Evolutionary conservation across 2,888 invertebrate genomes (phyloP).

Genomic region (Epirrita christyi): DNA sequence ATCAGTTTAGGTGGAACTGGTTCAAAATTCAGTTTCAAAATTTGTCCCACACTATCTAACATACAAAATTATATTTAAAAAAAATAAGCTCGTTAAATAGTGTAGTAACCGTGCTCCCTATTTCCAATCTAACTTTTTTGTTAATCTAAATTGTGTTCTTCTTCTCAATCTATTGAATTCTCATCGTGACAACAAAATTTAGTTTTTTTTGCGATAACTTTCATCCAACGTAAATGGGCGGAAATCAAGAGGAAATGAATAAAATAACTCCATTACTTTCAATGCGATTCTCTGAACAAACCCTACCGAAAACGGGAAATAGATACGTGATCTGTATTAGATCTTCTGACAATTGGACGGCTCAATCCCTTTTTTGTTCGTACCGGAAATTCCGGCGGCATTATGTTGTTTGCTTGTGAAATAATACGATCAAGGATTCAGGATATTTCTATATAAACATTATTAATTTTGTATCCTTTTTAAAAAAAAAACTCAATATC

Average conservation of each 20-base stretch:
- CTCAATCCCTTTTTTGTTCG: conserved; percentile 11
- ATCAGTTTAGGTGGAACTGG: no score
- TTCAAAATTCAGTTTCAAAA: no score
- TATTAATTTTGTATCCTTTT: no score
- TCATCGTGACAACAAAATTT: neutral
- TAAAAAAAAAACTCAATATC: no score
- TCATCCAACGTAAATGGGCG: conserved; percentile 17
- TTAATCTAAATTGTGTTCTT: no score
- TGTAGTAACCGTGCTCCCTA: no score
- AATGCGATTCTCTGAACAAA: conserved; percentile 34
- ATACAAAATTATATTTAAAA: no score
- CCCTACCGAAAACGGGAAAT: conserved; percentile 34
- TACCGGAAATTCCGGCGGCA: neutral
- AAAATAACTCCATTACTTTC: conserved; percentile 38
- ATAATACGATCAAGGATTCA: neutral
- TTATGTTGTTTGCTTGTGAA: conserved; percentile 1
- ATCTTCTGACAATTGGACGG: conserved; percentile 30
- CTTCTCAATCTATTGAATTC: conserved; percentile 7
- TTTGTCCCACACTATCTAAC: no score
- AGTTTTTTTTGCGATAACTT: neutral
- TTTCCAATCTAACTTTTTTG: no score
- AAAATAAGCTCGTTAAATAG: no score
- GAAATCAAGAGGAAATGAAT: conserved; percentile 39
- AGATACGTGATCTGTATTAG: conserved; percentile 28
- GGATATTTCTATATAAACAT: no score